These are phyloP conservation scores for Apodemia mormo DNA, from an alignment of 2,888 invertebrate genomes.

Conservation along the genomic window DNA sequence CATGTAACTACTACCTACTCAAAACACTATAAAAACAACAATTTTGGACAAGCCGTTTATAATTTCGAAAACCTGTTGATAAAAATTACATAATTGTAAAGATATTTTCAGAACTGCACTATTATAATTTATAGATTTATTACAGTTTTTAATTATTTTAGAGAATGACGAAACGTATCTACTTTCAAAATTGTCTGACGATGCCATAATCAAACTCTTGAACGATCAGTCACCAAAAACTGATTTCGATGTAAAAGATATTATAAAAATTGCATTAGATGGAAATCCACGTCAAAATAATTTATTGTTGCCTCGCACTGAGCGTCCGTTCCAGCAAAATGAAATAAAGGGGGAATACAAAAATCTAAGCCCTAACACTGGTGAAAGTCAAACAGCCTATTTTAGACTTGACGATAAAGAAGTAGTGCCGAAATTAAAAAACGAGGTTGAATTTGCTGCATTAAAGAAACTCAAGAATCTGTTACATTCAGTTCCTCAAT, in stretches of 20 bases:
- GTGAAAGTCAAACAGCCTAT: conserved; percentile 43
- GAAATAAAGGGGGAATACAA: conserved; percentile 33
- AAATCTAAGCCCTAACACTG: conserved; percentile 18
- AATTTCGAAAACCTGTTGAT: no score
- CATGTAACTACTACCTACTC: no score
- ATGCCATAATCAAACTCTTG: conserved; percentile 60
- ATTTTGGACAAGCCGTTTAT: no score
- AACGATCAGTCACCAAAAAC: conserved; percentile 56
- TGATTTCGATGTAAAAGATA: conserved; percentile 58
- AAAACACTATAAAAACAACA: no score
- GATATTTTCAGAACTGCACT: no score
- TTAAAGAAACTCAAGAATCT: conserved; percentile 60
- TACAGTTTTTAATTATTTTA: conserved; percentile 37
- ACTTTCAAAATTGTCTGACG: conserved; percentile 65
- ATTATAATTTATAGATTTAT: conserved; percentile 7
- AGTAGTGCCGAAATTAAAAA: conserved; percentile 51
- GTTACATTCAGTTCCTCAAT: conserved; percentile 50
- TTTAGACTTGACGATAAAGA: conserved; percentile 61
- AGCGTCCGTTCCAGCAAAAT: conserved; percentile 12
- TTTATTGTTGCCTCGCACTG: conserved; percentile 15
- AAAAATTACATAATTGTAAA: no score
- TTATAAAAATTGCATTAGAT: conserved; percentile 48
- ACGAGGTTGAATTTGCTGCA: conserved; percentile 54
- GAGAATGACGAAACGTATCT: conserved; percentile 61
- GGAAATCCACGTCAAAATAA: conserved; percentile 22